Conservation (phyloP, 2,113 vertebrate species). For the Siniperca knerii region DNA sequence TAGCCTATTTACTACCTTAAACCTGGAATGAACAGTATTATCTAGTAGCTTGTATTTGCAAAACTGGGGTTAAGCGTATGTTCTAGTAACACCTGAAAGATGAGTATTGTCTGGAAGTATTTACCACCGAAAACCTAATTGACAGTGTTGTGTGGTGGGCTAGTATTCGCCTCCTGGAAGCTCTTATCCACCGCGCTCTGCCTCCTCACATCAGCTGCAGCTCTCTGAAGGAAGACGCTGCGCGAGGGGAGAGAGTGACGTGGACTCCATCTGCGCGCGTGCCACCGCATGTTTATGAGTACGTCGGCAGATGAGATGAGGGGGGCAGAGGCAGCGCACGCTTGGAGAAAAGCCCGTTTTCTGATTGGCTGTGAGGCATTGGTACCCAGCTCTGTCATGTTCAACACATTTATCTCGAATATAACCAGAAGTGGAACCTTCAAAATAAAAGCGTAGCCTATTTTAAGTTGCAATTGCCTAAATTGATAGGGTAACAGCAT, state of each 20-base stretch:
- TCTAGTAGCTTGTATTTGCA: neutral
- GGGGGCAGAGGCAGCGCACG: slow-evolving; percentile 13
- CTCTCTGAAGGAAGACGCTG: neutral
- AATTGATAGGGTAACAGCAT: rapidly evolving
- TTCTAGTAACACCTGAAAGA: neutral
- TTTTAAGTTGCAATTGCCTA: rapidly evolving
- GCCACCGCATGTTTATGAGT: neutral
- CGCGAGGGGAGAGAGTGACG: neutral
- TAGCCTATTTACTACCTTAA: no score
- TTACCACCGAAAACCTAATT: neutral
- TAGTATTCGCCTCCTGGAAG: neutral
- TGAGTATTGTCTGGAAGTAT: neutral
- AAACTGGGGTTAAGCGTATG: no score
- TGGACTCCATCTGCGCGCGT: neutral
- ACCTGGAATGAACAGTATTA: neutral
- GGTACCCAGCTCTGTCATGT: slow-evolving; percentile 68
- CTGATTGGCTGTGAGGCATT: slow-evolving; percentile 72
- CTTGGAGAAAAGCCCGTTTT: slow-evolving; percentile 24
- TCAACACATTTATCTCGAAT: rapidly evolving
- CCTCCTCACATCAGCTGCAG: neutral
- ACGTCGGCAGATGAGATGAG: neutral
- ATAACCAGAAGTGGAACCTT: neutral
- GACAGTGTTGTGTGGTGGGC: neutral
- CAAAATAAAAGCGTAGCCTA: slow-evolving; percentile 13
- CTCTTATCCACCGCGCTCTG: neutral